Conservation (phyloP, 2,113 vertebrate species). For the Hoplias malabaricus region DNA sequence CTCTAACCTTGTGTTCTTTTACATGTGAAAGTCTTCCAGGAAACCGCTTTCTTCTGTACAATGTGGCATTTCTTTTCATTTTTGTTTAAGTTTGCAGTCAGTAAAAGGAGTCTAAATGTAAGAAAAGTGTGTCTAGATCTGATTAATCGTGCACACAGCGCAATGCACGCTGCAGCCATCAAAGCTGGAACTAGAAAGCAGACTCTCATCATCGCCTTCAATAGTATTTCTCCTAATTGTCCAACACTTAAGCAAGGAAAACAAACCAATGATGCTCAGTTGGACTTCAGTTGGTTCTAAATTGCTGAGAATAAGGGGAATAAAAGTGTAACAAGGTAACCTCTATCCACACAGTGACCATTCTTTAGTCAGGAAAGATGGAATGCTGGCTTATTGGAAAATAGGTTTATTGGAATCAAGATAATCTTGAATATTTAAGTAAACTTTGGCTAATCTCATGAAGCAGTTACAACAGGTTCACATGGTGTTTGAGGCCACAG, state of each 20-base stretch:
- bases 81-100: neutral
- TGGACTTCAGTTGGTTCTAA: constrained; percentile 17
- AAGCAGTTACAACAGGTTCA: constrained; percentile 27
- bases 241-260: constrained; percentile 18
- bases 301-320: constrained; percentile 14
- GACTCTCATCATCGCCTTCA: neutral
- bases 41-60: neutral
- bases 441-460: constrained; percentile 25
- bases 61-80: neutral
- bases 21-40: neutral
- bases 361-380: constrained; percentile 18
- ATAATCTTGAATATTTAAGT: constrained; percentile 17
- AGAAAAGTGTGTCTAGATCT: neutral
- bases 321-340: neutral
- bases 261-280: constrained; percentile 7
- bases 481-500: neutral
- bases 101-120: neutral
- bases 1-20: neutral
- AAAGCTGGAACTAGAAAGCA: neutral
- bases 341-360: neutral
- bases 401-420: constrained; percentile 30
- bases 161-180: neutral
- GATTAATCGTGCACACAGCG: neutral
- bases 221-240: neutral
- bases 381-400: constrained; percentile 32